Evolutionary conservation across 2,888 invertebrate species (phyloP), one percentile per base, ranked within the genome.

Genomic region (Dexiosoma caninum): DNA sequence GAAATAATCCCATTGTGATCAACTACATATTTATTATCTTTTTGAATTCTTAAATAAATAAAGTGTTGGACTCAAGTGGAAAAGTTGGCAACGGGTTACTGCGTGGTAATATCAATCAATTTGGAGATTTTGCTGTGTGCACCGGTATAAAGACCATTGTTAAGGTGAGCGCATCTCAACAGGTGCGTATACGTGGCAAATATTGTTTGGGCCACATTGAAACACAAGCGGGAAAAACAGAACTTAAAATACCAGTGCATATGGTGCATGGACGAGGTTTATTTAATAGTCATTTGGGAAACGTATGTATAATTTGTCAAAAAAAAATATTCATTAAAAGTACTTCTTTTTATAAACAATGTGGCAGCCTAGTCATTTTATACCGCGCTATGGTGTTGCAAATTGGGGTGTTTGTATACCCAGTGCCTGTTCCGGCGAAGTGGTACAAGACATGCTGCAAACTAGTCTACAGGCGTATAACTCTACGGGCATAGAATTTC

Each of bases 401-500:
- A 94, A 93, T 85, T 94, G 94, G 94, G 94, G 93, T 0, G 88
- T 94, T 19, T 95, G 94, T 86, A 90, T 94, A 57, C 94, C 94
- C 1, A 91, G 93, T 3, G 92, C 92, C 9, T 94, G 94, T 86
- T 91, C 92, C 19, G 91, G 92, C 51, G 92, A 93, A 85, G 93
- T 93, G 16, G 87, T 89, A 1, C 86, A 85, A 7, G 84, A 86
- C 40, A 88, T 93, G 78, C 86, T 94, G 82, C 92, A 92, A 83
- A 92, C 92, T 77, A 92, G 93, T 64, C 86, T 94, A 82, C 91
- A 92, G 59, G 91, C 92, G 51, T 94, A 94, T 85, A 92, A 92
- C 78, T 92, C 92, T 0, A 88, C 92, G 10, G 92, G 93, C 42
- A 87, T 94, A 71, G 91, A 91, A 84, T 92, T 94, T 84, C 88